A percentile compares a stretch with the other conserved stretches of the same genome.
Conservation (phyloP, 2,888 invertebrate genomes). For the Saturnia pavonia region DNA sequence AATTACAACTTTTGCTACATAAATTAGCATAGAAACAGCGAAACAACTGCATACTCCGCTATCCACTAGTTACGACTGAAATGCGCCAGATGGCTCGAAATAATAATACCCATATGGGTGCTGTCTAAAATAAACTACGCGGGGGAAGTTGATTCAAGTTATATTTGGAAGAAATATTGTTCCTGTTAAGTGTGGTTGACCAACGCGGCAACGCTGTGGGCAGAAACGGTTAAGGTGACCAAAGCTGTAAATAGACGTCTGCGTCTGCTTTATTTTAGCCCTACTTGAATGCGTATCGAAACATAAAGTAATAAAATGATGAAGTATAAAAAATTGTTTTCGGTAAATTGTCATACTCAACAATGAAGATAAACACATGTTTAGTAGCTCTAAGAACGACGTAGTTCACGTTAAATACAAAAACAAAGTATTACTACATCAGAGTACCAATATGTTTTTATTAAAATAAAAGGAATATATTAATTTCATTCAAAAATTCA, state of each 20-base stretch:
- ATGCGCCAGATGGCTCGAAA: constrained; percentile 62
- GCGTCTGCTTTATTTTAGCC: neutral
- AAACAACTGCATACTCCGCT: constrained; percentile 43
- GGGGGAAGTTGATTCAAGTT: constrained; percentile 67
- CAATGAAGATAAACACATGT: neutral
- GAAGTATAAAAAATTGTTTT: neutral
- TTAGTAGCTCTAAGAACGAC: neutral
- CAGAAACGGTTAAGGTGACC: constrained; percentile 9
- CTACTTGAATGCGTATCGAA: neutral
- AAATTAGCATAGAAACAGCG: constrained; percentile 42
- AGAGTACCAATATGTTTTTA: too few species aligned
- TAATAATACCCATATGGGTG: constrained; percentile 69
- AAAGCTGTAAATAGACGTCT: constrained; percentile 9
- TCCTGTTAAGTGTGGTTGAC: constrained; percentile 42
- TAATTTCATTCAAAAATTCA: too few species aligned
- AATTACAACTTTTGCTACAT: constrained; percentile 38
- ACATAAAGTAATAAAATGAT: neutral
- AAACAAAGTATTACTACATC: too few species aligned
- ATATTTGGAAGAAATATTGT: constrained; percentile 61
- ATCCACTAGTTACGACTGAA: constrained; percentile 49
- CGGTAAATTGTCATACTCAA: neutral
- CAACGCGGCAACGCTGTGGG: constrained; percentile 6
- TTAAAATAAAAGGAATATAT: too few species aligned
- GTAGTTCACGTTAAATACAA: too few species aligned
- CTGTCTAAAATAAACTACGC: constrained; percentile 73